A percentile compares a stretch with the other conserved stretches of the same genome.
phyloP scores from a whole-genome alignment of 2,888 invertebrate genomes.

The Xiphydria camelus region DNA sequence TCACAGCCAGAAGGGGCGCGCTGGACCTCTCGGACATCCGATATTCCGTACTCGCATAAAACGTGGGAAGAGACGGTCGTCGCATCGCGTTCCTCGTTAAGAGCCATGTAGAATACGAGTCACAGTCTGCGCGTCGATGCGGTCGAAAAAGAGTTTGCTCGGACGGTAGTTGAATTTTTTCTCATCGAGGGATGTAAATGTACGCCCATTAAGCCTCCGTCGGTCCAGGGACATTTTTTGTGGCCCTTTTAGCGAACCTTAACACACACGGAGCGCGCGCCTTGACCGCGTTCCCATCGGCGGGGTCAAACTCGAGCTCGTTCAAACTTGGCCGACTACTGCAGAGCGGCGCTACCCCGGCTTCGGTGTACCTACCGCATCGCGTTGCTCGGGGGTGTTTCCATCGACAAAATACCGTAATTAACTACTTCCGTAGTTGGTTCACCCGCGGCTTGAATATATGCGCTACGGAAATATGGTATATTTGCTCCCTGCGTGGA shows the following conservation, averaged over 20 bases:
- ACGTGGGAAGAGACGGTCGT: too few species aligned
- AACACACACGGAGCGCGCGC: background rate
- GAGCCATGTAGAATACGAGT: too few species aligned
- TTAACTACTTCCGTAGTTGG: slow-evolving; percentile 20
- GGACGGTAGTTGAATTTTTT: too few species aligned
- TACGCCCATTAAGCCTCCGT: background rate
- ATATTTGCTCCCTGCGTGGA: slow-evolving; percentile 17
- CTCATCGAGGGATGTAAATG: too few species aligned
- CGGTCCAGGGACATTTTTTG: background rate
- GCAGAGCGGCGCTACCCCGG: background rate
- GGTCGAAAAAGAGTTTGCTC: too few species aligned
- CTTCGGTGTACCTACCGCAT: background rate
- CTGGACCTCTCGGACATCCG: too few species aligned
- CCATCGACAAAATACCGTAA: slow-evolving; percentile 18
- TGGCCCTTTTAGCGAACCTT: background rate
- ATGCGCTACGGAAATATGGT: slow-evolving; percentile 19
- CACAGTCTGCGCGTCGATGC: too few species aligned
- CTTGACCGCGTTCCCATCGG: background rate
- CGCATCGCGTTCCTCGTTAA: too few species aligned
- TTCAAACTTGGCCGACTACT: background rate
- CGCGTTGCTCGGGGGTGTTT: background rate
- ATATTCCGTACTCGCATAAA: too few species aligned
- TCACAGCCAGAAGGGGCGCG: too few species aligned
- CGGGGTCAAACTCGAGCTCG: background rate
- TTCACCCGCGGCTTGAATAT: slow-evolving; percentile 8